phyloP scores from a whole-genome alignment of 2,888 invertebrate genomes.

The Boloria selene region DNA sequence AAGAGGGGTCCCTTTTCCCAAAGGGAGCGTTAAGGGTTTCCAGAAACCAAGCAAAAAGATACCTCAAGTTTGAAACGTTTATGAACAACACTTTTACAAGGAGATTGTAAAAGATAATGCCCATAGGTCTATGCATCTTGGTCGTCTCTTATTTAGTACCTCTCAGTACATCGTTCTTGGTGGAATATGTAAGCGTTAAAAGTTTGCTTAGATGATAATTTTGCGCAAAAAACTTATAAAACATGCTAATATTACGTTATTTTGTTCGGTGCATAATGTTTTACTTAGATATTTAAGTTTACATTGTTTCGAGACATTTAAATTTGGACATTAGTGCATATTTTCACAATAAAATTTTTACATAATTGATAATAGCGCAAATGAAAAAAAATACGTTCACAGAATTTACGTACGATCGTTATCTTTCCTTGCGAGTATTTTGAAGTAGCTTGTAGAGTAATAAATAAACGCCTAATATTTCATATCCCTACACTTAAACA shows the following conservation, averaged over 20 bases:
- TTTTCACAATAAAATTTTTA: no score
- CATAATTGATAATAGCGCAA: no score
- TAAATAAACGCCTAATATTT: slow-evolving; percentile 29
- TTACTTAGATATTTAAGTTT: no score
- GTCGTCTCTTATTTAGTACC: slow-evolving; percentile 56
- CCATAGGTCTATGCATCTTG: slow-evolving; percentile 48
- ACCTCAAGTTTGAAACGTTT: slow-evolving; percentile 53
- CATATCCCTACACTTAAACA: slow-evolving; percentile 25
- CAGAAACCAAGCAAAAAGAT: slow-evolving; percentile 65
- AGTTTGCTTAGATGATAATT: slow-evolving; percentile 11
- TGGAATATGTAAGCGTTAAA: slow-evolving; percentile 38
- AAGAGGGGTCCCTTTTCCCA: slow-evolving; percentile 65
- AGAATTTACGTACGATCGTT: neutral
- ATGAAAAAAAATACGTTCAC: no score
- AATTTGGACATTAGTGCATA: no score
- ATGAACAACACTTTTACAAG: slow-evolving; percentile 44
- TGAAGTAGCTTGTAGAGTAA: neutral
- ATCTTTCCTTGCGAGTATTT: neutral
- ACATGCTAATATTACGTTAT: neutral
- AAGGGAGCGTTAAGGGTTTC: slow-evolving; percentile 59
- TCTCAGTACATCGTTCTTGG: slow-evolving; percentile 48
- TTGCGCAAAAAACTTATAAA: neutral
- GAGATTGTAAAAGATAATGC: slow-evolving; percentile 39
- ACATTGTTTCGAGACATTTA: no score
- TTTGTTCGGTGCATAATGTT: no score